Base-by-base conservation (phyloP, 2,888 invertebrate genomes). In the Lithophane leautieri region DNA sequence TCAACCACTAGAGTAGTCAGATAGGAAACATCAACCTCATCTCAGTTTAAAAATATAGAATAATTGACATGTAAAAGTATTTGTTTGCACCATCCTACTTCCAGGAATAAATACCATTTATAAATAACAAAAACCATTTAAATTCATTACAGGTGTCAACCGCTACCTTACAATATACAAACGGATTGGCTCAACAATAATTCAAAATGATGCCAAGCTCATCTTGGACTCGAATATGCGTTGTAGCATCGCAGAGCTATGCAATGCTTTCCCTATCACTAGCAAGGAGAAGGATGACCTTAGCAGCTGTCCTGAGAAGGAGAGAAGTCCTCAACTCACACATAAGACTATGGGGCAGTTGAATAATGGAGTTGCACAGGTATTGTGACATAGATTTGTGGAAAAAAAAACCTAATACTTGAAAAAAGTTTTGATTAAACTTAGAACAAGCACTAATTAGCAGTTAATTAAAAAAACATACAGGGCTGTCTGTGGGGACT, bases 101-200 rank as follows among this genome's bases (percentile, higher is more conserved):
- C 9, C 8, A 44, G 11, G 11, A 44, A 50, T 50, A 28, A 66
- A 65, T 44, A 44, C 9, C 2, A 22, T 16, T 42, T 54, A n/a
- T 12, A 4, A n/a, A 1, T 54, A n/a, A n/a, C 6, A 54, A 22
- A 52, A 22, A 8, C 34, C 52, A 34, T 34, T 34, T 16, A 1
- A 16, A 61, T 25, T 47, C 4, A 40, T 88, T 89, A 7, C 97
- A 97, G 98, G 97, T 62, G 97, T 97, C 0, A 97, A 97, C 88
- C 97, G 98, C 0, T 98, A 96, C 88, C 86, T 98, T 73, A 98
- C 98, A 22, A 97, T 98, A 52, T 97, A 97, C 89, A 98, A 98
- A 92, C 95, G 97, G 54, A 96, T 97, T 74, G 97, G 97, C 1
- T 97, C 97, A 0, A 97, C 97, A 1, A 97, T 97, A 68, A 97